Percentiles rank a stretch among this genome's conserved stretches.
phyloP scores from a whole-genome alignment of 2,797 vertebrate species.

The Telmatherina bonti region DNA sequence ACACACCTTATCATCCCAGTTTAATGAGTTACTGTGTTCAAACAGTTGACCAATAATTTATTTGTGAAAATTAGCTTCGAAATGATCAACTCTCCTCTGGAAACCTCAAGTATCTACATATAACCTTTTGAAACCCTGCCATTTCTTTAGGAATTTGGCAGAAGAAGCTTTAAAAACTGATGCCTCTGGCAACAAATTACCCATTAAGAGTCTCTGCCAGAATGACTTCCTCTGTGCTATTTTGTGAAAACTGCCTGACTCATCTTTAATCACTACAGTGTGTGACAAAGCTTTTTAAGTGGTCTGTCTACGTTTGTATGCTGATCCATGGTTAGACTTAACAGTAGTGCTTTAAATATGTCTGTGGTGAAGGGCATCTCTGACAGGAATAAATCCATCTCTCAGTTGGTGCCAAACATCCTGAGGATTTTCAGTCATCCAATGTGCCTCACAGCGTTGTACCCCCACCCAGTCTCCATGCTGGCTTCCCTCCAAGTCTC shows the following conservation, averaged over 20 bases:
- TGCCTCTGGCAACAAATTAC: constrained; percentile 34
- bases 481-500: background rate
- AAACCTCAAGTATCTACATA: background rate
- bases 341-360: constrained; percentile 15
- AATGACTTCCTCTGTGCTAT: constrained; percentile 35
- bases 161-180: constrained; percentile 24
- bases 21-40: too few species aligned
- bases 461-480: background rate
- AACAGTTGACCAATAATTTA: too few species aligned
- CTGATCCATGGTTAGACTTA: constrained; percentile 15
- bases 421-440: constrained; percentile 1
- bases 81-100: background rate
- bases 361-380: constrained; percentile 36
- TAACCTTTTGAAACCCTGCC: background rate
- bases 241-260: constrained; percentile 47
- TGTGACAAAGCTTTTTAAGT: constrained; percentile 49
- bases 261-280: constrained; percentile 62
- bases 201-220: constrained; percentile 26
- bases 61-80: background rate
- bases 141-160: background rate
- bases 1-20: too few species aligned
- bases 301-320: constrained; percentile 36
- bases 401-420: constrained; percentile 9
- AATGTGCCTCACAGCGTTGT: background rate
- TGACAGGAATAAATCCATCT: constrained; percentile 20